Evolutionary conservation across 2,888 invertebrate species (phyloP).

Genomic region (Bedellia somnulentella): DNA sequence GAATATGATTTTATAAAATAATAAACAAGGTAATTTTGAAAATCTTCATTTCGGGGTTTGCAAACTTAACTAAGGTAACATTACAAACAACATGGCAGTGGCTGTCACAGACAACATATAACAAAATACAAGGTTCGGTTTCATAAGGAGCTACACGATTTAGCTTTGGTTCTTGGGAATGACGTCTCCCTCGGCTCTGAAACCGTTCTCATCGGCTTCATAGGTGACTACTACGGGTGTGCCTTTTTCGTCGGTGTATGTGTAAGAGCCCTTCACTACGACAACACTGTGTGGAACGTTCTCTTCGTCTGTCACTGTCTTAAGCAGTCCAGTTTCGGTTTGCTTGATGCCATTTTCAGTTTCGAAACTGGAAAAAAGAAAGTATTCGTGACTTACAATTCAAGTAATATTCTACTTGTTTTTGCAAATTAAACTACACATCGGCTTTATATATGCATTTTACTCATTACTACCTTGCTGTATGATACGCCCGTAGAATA

Average conservation of each 20-base stretch:
- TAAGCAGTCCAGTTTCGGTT: constrained; percentile 45
- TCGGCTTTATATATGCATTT: too few relatives aligned
- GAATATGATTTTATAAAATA: too few relatives aligned
- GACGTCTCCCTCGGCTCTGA: constrained; percentile 62
- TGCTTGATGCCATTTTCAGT: constrained; percentile 58
- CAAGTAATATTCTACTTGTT: too few relatives aligned
- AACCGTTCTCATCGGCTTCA: constrained; percentile 66
- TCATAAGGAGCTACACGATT: too few relatives aligned
- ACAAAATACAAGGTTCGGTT: too few relatives aligned
- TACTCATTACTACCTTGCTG: too few relatives aligned
- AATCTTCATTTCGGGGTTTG: not conserved
- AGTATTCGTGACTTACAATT: constrained; percentile 8
- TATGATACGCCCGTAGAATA: too few relatives aligned
- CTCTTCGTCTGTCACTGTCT: constrained; percentile 47
- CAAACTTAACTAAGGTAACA: constrained; percentile 24
- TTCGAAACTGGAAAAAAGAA: constrained; percentile 34
- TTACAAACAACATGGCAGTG: constrained; percentile 36
- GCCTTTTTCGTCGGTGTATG: constrained; percentile 57
- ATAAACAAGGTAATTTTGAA: too few relatives aligned
- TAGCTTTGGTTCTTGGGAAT: constrained; percentile 60
- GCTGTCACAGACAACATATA: constrained; percentile 18
- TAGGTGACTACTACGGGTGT: constrained; percentile 44
- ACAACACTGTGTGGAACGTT: constrained; percentile 58
- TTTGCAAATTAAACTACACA: too few relatives aligned
- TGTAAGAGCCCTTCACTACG: constrained; percentile 62